Evolutionary conservation across 1,140 invertebrate species (phyloP).

Genomic region (Lithobius niger): DNA sequence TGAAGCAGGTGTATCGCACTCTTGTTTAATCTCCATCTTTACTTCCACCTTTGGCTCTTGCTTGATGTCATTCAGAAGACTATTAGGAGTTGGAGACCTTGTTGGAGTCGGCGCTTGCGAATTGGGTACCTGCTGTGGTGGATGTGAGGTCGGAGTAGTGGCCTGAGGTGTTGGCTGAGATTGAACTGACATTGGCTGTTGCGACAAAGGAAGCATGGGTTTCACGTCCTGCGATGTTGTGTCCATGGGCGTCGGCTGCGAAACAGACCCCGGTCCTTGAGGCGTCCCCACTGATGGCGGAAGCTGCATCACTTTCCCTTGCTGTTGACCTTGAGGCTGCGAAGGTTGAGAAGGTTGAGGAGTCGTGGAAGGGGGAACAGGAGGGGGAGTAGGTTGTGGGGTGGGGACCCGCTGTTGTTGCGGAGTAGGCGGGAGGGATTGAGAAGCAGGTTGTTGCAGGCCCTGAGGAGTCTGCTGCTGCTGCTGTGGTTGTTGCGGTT

Average conservation of each 20-base stretch:
- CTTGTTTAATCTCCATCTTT: conserved; percentile 15
- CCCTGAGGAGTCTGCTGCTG: background rate
- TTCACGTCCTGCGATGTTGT: conserved; percentile 5
- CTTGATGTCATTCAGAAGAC: conserved; percentile 8
- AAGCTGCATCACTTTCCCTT: background rate
- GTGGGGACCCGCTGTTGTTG: background rate
- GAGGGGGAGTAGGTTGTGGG: background rate
- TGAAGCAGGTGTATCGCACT: conserved; percentile 7
- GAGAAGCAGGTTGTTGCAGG: background rate
- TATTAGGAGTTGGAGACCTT: conserved; percentile 12
- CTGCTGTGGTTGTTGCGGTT: conserved; percentile 3
- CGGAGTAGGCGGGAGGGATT: background rate
- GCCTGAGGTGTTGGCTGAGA: conserved; percentile 16
- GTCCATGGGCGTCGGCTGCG: background rate
- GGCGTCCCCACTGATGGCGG: conserved; percentile 2
- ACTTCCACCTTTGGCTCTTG: conserved; percentile 12
- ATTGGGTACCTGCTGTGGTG: conserved; percentile 14
- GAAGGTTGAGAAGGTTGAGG: background rate
- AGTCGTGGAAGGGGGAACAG: background rate
- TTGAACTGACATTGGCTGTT: conserved; percentile 6
- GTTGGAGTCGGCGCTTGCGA: conserved; percentile 10
- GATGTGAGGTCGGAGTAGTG: conserved; percentile 12
- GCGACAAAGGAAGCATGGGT: background rate
- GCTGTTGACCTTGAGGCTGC: background rate
- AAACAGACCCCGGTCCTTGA: background rate